These are phyloP conservation scores for Drosophila merina DNA, from an alignment of 2,888 invertebrate genomes.

Conservation along the genomic window DNA sequence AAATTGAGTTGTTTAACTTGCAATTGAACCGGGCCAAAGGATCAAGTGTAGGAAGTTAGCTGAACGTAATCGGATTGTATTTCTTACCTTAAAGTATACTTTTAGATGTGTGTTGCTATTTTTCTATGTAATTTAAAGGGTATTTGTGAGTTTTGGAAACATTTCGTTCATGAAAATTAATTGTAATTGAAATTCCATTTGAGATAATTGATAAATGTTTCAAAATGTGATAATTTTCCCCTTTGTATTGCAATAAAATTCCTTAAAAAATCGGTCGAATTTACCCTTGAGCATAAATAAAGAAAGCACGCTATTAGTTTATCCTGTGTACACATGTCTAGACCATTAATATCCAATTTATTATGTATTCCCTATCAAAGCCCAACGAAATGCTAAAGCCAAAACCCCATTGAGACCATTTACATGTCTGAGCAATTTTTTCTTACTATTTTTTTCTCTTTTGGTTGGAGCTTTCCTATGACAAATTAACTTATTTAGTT, in stretches of 20 bases:
- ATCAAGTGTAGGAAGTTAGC: constrained; percentile 18
- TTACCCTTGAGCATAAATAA: neutral
- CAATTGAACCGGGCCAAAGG: constrained; percentile 52
- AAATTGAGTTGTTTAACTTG: constrained; percentile 73
- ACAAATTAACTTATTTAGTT: constrained; percentile 55
- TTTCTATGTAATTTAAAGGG: neutral
- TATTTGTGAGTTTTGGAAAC: too few species aligned
- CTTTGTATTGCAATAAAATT: neutral
- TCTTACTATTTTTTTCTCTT: constrained; percentile 1
- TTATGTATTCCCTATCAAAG: constrained; percentile 37
- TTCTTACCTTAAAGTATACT: neutral
- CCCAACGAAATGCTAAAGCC: constrained; percentile 8
- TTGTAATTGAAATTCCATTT: neutral
- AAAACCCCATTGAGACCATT: constrained; percentile 43
- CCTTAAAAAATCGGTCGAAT: neutral
- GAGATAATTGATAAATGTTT: neutral
- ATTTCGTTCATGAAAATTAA: neutral
- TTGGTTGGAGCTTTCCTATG: constrained; percentile 14
- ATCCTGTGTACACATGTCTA: constrained; percentile 22
- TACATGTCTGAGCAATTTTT: constrained; percentile 40
- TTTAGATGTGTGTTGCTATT: neutral
- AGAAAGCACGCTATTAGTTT: constrained; percentile 11
- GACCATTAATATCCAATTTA: constrained; percentile 42
- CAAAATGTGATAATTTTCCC: neutral
- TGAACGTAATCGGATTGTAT: neutral